Evolutionary conservation across 2,888 invertebrate genomes (phyloP).

Genomic region (Eledona agricola): DNA sequence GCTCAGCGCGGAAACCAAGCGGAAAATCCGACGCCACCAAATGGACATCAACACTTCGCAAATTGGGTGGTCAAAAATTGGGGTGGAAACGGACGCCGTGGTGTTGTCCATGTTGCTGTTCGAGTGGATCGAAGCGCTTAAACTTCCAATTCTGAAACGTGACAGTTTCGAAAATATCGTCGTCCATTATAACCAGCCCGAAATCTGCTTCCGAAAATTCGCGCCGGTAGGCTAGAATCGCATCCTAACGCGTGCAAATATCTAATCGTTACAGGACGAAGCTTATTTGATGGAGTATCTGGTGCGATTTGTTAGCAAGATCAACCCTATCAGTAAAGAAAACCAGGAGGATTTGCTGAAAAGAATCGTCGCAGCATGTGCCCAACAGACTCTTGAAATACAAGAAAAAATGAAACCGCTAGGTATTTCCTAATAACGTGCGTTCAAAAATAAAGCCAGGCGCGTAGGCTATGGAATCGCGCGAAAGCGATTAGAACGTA

Average conservation of each 20-base stretch:
- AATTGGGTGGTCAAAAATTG: conserved; percentile 72
- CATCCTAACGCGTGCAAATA: not conserved
- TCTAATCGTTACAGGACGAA: conserved; percentile 66
- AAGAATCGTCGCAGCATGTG: conserved; percentile 72
- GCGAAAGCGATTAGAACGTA: too few relatives aligned
- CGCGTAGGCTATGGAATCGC: too few relatives aligned
- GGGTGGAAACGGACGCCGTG: conserved; percentile 70
- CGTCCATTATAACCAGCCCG: conserved; percentile 68
- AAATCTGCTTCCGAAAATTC: conserved; percentile 69
- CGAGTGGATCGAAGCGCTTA: conserved; percentile 81
- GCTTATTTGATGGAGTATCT: conserved; percentile 77
- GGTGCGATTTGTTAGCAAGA: conserved; percentile 72
- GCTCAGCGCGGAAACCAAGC: conserved; percentile 67
- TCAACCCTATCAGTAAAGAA: conserved; percentile 70
- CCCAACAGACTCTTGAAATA: conserved; percentile 71
- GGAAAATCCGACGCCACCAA: conserved; percentile 66
- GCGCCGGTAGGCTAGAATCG: conserved; percentile 61
- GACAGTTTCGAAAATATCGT: conserved; percentile 76
- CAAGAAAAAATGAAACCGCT: conserved; percentile 62
- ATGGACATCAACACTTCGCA: conserved; percentile 73
- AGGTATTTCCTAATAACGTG: too few relatives aligned
- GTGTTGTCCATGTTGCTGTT: conserved; percentile 73
- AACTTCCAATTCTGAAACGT: conserved; percentile 71
- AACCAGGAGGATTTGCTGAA: conserved; percentile 70
- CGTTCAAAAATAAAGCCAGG: too few relatives aligned